Evolutionary conservation across 1,140 invertebrate species (phyloP).

Genomic region (Hycleus phaleratus): DNA sequence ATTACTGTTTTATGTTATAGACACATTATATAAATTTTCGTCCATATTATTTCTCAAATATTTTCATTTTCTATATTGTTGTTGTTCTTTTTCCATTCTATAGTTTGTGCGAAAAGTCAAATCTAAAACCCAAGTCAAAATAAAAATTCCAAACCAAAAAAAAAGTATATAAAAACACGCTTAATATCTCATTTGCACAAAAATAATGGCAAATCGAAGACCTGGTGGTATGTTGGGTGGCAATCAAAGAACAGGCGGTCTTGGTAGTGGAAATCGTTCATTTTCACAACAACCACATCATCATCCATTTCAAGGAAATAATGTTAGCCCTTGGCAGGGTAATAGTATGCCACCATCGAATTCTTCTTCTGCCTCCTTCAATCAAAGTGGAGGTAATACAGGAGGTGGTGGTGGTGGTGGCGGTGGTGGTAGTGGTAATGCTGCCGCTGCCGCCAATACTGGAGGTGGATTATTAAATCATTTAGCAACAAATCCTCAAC

Average conservation of each 20-base stretch:
- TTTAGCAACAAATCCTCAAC: slow-evolving; percentile 34
- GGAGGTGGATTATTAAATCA: slow-evolving; percentile 23
- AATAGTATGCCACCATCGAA: slow-evolving; percentile 18
- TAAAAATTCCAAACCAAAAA: neutral
- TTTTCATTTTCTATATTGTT: too few relatives aligned
- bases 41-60: too few relatives aligned
- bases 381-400: slow-evolving; percentile 15
- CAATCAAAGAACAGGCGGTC: slow-evolving; percentile 15
- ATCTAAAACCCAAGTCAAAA: neutral
- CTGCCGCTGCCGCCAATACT: too few relatives aligned
- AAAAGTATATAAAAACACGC: slow-evolving; percentile 1
- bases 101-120: neutral
- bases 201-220: slow-evolving; percentile 39
- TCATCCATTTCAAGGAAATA: slow-evolving; percentile 32
- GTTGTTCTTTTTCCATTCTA: too few relatives aligned
- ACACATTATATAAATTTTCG: too few relatives aligned
- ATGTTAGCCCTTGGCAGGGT: slow-evolving; percentile 39
- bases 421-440: too few relatives aligned
- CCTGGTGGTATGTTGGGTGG: slow-evolving; percentile 28
- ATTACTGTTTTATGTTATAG: too few relatives aligned
- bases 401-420: too few relatives aligned
- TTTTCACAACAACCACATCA: slow-evolving; percentile 27
- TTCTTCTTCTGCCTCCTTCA: slow-evolving; percentile 22
- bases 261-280: slow-evolving; percentile 24
- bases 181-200: neutral